Base-by-base conservation (phyloP, 2,888 invertebrate genomes). In the Oeneis ivallda region DNA sequence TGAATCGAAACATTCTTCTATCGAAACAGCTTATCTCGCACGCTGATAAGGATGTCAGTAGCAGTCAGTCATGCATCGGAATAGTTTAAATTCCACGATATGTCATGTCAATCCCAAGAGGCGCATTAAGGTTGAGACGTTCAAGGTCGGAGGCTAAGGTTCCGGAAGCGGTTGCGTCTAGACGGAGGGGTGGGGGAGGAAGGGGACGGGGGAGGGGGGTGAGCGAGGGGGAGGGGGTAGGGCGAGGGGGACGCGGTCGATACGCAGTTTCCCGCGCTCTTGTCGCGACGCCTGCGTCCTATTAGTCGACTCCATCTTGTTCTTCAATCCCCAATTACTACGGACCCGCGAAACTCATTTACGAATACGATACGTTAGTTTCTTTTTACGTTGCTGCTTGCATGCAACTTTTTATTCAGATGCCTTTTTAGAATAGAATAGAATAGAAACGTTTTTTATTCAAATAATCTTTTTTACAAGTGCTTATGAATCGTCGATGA, bases 151-250 rank as follows among this genome's bases (percentile, higher is more conserved):
- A 82, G 83, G 81, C 86, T 83, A 87, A 87, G 90, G 91, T 89
- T 89, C 90, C 91, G 91, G 90, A 90, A 91, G 81, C 85, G 86
- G 85, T 87, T 85, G 86, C 88, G 92, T 90, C 90, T 92, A 92
- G 91, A 90, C 92, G 86, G 83, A 78, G 88, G 83, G 82, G 76
- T 83, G 83, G 78, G 26, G 17, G 80, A 83, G 83, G 84, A 82
- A 82, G 80, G 75, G 78, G 74, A n/a, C n/a, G n/a, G 80, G 83
- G 83, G 84, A 82, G 82, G 80, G 75, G 78, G 74, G 86, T 83
- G 78, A 88, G 83, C 82, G 76, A 83, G 83, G 78, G 26, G 17
- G 26, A 26, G 26, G 26, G 88, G 83, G 82, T 77, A 84, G 83
- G 78, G 19, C 9, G 80, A 84, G 83, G 84, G 83, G 82, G 80